phyloP scores from a whole-genome alignment of 64 coral and sea anemone genomes.

The Montipora cactus region DNA sequence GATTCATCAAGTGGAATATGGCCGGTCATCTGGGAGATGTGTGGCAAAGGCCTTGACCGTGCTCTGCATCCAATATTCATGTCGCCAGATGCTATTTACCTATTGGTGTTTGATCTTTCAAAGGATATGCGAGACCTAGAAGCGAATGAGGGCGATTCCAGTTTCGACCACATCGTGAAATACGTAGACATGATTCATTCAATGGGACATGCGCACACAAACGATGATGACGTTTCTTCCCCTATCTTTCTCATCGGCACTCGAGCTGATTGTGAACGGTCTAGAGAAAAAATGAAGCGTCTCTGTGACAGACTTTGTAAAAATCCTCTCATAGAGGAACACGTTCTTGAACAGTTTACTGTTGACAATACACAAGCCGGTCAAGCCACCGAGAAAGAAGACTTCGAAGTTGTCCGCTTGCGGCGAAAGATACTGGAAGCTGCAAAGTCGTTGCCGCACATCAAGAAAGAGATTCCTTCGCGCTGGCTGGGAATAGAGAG shows the following conservation, averaged over 20 bases:
- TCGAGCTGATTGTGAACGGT: background rate
- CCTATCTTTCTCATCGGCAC: slow-evolving; percentile 18
- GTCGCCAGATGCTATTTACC: slow-evolving; percentile 26
- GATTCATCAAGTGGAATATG: slow-evolving; percentile 2
- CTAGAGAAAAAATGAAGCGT: background rate
- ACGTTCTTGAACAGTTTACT: background rate
- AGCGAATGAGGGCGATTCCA: background rate
- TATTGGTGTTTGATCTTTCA: slow-evolving; percentile 37
- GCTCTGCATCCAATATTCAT: slow-evolving; percentile 43
- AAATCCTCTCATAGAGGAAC: background rate
- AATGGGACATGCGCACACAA: background rate
- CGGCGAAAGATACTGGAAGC: background rate
- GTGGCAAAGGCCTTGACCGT: background rate
- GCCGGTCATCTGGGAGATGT: slow-evolving; percentile 6
- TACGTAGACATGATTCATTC: background rate
- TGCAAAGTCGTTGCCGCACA: slow-evolving; percentile 9
- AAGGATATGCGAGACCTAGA: background rate
- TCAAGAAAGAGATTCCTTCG: slow-evolving; percentile 19
- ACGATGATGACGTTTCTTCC: background rate
- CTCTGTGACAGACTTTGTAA: background rate
- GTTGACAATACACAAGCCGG: slow-evolving; percentile 11
- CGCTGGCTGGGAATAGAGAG: slow-evolving; percentile 21
- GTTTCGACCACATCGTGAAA: background rate
- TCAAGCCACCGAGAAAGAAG: background rate
- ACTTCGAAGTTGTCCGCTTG: background rate